Base-by-base conservation (phyloP, 2,888 invertebrate genomes). In the Choristoneura rosaceana region DNA sequence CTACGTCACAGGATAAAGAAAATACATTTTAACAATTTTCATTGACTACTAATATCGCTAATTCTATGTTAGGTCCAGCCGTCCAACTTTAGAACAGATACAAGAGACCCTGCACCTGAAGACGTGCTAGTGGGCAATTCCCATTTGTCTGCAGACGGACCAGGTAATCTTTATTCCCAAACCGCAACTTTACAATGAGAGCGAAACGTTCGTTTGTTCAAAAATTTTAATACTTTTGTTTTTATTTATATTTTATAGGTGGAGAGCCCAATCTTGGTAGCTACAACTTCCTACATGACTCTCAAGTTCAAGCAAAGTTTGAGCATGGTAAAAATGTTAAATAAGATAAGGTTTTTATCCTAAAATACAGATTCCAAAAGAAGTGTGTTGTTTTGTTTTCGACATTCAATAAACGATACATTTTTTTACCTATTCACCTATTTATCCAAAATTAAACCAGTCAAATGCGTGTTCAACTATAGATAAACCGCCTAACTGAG, bases 11-110 rank as follows among this genome's bases (percentile, higher is more conserved):
- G 25, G 25, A 25, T 25, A 25, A 25, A 25, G 25, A 25, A 25
- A 25, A 25, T 25, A 25, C 25, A 25, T 25, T 25, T 43, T 43
- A 12, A n/a, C 0, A 47, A n/a, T n/a, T 47, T n/a, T 7, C 47
- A 47, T n/a, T 47, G 5, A n/a, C 14, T 47, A 4, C 47, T 47
- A 47, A 47, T 47, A 12, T n/a, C n/a, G n/a, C 47, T 8, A n/a
- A 4, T 64, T 63, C 34, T 68, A 38, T 69, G 73, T 10, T 74
- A 93, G 93, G 91, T 93, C 2, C 93, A 93, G 76, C 92, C 92
- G 12, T 75, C 90, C 0, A 93, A 93, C 85, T 93, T 93, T 77
- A 88, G 92, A 67, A 82, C 90, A 2, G 91, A 92, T 1, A 77
- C 70, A 33, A 83, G 90, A 5, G 92, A 91, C 15, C 73, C 80